Base-by-base conservation (phyloP, 2,888 invertebrate species). In the Zygogramma bicolorata region DNA sequence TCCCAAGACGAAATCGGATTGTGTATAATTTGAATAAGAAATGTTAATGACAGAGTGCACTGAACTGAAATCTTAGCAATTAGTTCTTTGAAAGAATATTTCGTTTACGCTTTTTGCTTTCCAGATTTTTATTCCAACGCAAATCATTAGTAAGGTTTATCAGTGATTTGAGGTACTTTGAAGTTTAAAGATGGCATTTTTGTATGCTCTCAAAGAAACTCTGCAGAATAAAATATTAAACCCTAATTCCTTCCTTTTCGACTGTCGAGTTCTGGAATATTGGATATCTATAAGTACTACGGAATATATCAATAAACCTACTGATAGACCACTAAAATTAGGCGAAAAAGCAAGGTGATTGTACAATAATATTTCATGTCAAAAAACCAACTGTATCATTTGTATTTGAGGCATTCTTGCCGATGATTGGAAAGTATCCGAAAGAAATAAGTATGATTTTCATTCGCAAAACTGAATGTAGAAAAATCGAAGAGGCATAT, bases 81-180 rank as follows among this genome's bases (percentile, higher is more conserved):
- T 87, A 86, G 86, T 86, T 85, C 85, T 84, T 85, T 86, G 84
- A 87, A 85, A 85, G 84, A 83, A 84, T 84, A 81, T 81, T 79
- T 78, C 84, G 84, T 85, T 85, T 84, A 83, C 84, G 85, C 83
- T 84, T 84, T 85, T 84, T 84, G 80, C 82, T 80, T 81, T 81
- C 73, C 77, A 80, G 84, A 85, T 85, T 86, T 86, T 86, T 85
- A 82, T 84, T 84, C 81, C 78, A 79, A 79, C 79, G 86, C 84
- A 85, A 85, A 86, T 86, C 87, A 86, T 87, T 87, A 87, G 86
- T 84, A 84, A 84, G 85, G 85, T 86, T 86, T 86, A 87, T 85
- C 85, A 84, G 83, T 86, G 86, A 86, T 86, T 84, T 84, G 80
- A 78, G 74, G 77, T 78, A 77, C 85, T 85, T 85, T 85, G 85